Evolutionary conservation across 2,797 vertebrate species (phyloP).

Genomic region (Pangasius djambal): DNA sequence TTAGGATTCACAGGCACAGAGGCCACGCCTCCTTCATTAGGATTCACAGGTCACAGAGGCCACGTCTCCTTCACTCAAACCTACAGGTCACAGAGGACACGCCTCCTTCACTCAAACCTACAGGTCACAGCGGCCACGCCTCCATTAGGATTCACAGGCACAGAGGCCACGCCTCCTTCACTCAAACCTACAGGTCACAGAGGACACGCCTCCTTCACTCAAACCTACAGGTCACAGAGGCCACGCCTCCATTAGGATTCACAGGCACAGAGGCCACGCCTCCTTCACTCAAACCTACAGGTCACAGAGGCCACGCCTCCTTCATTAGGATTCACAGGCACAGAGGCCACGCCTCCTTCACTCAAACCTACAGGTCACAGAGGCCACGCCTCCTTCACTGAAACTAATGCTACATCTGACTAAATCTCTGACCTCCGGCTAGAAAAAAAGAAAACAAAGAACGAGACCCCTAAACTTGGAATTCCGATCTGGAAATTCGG

Average conservation of each 20-base stretch:
- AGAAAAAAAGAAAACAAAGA: not conserved
- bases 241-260: not conserved
- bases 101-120: not conserved
- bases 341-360: not conserved
- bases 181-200: rapidly evolving
- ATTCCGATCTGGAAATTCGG: too few species aligned
- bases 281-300: not conserved
- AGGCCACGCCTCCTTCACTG: not conserved
- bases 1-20: not conserved
- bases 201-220: not conserved
- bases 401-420: too few species aligned
- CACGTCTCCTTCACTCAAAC: not conserved
- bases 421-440: not conserved
- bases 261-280: not conserved
- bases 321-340: rapidly evolving
- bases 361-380: not conserved
- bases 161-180: not conserved
- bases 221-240: not conserved
- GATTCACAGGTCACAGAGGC: not conserved
- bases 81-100: not conserved
- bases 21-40: not conserved
- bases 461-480: not conserved
- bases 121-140: not conserved
- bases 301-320: not conserved
- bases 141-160: not conserved